Conservation (phyloP, 2,113 vertebrate genomes). For the Phylloscopus whistleri region DNA sequence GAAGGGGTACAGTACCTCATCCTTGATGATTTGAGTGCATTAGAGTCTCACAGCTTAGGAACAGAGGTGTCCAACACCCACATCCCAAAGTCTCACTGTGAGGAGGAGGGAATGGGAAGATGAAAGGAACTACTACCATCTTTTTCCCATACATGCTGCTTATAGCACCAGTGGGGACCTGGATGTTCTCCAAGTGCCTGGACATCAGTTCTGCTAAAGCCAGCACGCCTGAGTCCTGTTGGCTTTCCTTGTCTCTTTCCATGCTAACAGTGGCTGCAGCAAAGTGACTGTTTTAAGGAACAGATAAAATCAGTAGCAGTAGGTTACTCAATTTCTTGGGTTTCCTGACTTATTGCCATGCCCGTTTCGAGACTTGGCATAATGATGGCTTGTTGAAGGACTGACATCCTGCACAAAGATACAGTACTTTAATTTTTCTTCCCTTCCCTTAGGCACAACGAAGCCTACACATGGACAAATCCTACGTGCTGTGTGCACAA, state of each 20-base stretch:
- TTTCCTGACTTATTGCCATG: background rate
- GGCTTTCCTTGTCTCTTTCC: background rate
- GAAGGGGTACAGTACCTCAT: background rate
- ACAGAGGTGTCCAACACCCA: rapidly evolving
- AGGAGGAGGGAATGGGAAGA: background rate
- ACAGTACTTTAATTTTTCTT: background rate
- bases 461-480: constrained; percentile 98
- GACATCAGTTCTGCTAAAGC: background rate
- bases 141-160: background rate
- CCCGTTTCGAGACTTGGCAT: background rate
- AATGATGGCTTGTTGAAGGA: background rate
- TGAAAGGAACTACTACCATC: background rate
- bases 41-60: background rate
- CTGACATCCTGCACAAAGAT: background rate
- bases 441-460: constrained; percentile 79
- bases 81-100: background rate
- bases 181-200: background rate
- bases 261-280: background rate
- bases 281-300: background rate
- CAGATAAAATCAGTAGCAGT: background rate
- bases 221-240: background rate
- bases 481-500: constrained; percentile 97
- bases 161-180: background rate
- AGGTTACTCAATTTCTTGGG: background rate
- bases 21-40: background rate